These are phyloP conservation scores for Eulimnadia texana DNA, from an alignment of 1,140 invertebrate genomes.

Conservation along the genomic window DNA sequence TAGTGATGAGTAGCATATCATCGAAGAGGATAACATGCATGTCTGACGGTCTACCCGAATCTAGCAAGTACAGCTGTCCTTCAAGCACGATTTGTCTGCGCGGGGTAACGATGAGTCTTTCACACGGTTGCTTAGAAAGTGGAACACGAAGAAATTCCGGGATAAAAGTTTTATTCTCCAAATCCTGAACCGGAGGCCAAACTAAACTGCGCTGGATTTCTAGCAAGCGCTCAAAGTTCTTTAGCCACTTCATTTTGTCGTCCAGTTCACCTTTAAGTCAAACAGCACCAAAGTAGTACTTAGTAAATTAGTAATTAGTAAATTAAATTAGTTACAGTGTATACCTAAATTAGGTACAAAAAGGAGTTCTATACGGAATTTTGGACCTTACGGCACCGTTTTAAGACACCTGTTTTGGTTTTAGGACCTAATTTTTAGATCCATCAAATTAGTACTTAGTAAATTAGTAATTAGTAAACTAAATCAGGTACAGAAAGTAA, in stretches of 20 bases:
- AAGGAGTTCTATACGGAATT: neutral
- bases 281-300: neutral
- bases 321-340: too few relatives aligned
- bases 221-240: constrained; percentile 52
- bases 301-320: neutral
- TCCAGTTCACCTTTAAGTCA: constrained; percentile 43
- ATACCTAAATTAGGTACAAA: too few relatives aligned
- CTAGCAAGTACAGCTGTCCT: constrained; percentile 41
- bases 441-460: neutral
- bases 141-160: constrained; percentile 39
- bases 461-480: too few relatives aligned
- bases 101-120: constrained; percentile 46
- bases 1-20: constrained; percentile 51
- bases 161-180: constrained; percentile 47
- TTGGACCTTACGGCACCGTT: too few relatives aligned
- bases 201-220: constrained; percentile 50
- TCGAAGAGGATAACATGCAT: constrained; percentile 52
- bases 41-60: constrained; percentile 40
- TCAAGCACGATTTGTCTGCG: constrained; percentile 47
- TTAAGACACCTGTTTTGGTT: too few relatives aligned
- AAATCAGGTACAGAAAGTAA: too few relatives aligned
- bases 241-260: constrained; percentile 55
- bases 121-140: constrained; percentile 47
- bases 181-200: constrained; percentile 47
- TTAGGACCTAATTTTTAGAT: too few relatives aligned